Percentiles rank a stretch among this genome's conserved stretches.
Evolutionary conservation across 2,797 vertebrate genomes (phyloP).

Genomic region (Erithacus rubecula): DNA sequence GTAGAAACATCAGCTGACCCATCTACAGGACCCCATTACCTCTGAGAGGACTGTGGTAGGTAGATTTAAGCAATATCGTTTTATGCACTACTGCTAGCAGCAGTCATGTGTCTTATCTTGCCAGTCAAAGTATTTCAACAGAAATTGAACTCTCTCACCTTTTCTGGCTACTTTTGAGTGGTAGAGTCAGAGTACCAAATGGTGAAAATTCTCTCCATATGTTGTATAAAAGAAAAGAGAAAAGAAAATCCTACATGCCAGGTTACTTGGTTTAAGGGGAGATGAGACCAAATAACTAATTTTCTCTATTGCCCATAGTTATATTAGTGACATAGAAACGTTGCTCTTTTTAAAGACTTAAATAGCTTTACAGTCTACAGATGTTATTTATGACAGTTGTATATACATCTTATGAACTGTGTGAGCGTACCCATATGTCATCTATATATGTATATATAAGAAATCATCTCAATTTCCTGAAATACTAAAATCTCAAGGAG

Average conservation of each 20-base stretch:
- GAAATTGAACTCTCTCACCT: not conserved
- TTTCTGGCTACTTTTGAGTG: not conserved
- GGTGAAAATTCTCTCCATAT: not conserved
- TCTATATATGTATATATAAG: not conserved
- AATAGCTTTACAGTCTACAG: not conserved
- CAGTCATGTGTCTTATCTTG: not conserved
- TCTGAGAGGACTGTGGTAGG: not conserved
- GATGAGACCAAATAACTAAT: not conserved
- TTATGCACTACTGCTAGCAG: not conserved
- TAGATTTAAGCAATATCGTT: not conserved
- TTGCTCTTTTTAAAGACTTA: not conserved
- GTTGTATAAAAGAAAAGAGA: not conserved
- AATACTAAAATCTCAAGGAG: not conserved
- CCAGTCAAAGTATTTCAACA: not conserved
- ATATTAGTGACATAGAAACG: not conserved
- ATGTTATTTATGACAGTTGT: not conserved
- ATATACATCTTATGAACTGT: not conserved
- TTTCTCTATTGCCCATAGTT: rapidly evolving
- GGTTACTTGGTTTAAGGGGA: not conserved
- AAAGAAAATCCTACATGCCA: not conserved
- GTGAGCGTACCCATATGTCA: not conserved
- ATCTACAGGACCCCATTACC: not conserved
- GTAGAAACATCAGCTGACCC: not conserved
- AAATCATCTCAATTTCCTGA: not conserved
- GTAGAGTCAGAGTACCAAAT: not conserved